Evolutionary conservation across 2,797 vertebrate genomes (phyloP), one percentile per base, ranked within the genome.

Genomic region (Telmatherina bonti): DNA sequence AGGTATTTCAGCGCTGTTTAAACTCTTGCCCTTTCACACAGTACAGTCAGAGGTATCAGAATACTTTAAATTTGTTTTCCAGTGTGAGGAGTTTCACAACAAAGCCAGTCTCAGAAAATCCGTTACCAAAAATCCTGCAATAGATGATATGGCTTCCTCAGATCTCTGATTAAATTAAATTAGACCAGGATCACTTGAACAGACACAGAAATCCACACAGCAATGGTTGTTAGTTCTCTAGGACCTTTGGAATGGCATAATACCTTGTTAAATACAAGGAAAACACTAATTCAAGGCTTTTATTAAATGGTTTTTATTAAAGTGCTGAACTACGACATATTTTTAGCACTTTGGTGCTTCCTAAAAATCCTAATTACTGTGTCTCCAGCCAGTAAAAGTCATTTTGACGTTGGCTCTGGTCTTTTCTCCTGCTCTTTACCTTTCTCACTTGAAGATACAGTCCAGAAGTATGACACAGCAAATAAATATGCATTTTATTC

Each of bases 61-160:
- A 18, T 51, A 15, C 18, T 30, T 8, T n/a, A 4, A 16, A 47
- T 31, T 49, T 13, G 33, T 62, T 16, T 4, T 22, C 43, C 6
- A 49, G 27, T 10, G n/a, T 45, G 6, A 7, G 10, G 41, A 43
- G 43, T 8, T 45, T 51, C 12, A 51, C 22, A 24, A 24, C n/a
- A 49, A 49, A 31, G 29, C 12, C 20, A 47, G 20, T 15, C 20
- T 24, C 43, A 62, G 3, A 58, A 62, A 30, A 16, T 47, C 2
- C 15, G 18, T 41, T 20, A 47, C 8, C 8, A 29, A 26, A 38
- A 12, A 15, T 53, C 35, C n/a, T 52, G 20, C 20, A 43, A 30
- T 47, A 43, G 47, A 61, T 70, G 33, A 33, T 60, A 15, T 38
- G 45, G 24, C 26, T 31, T 59, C 56, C 45, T 8, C 7, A 62